Percentiles rank a stretch among this genome's conserved stretches.
phyloP scores from a whole-genome alignment of 2,888 invertebrate genomes.

The Eurytoma californica region DNA sequence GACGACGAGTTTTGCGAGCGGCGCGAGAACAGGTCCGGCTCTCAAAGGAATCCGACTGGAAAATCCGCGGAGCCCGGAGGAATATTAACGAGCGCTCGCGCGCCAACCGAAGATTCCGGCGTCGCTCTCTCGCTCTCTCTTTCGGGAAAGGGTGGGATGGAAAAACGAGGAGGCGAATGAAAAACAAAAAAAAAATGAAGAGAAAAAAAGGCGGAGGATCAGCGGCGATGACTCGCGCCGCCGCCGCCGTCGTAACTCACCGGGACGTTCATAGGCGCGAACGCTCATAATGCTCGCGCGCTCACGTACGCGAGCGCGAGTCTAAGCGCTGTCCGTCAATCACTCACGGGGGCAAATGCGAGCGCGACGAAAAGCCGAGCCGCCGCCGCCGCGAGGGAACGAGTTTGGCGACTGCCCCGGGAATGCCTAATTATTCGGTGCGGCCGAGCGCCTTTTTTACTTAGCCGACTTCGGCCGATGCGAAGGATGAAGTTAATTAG shows the following conservation, averaged over 20 bases:
- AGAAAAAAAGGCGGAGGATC: neutral
- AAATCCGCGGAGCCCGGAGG: constrained; percentile 2
- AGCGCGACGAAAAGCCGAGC: neutral
- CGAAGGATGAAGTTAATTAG: neutral
- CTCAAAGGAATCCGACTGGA: constrained; percentile 28
- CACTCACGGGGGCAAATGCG: constrained; percentile 11
- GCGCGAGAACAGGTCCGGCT: constrained; percentile 1
- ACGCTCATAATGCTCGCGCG: constrained; percentile 35
- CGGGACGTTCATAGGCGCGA: constrained; percentile 47
- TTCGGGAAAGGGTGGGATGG: neutral
- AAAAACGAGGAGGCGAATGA: neutral
- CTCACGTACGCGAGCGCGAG: constrained; percentile 10
- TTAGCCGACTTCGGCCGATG: neutral
- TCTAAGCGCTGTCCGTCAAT: constrained; percentile 30
- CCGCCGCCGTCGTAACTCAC: constrained; percentile 41
- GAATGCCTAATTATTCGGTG: neutral
- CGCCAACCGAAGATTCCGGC: constrained; percentile 10
- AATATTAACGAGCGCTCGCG: constrained; percentile 22
- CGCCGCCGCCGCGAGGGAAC: neutral
- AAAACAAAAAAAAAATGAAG: constrained; percentile 3
- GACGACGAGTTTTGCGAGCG: constrained; percentile 7
- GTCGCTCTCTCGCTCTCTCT: constrained; percentile 8
- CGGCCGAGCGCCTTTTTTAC: neutral
- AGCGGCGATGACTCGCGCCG: constrained; percentile 6
- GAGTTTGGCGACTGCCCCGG: no score